Evolutionary conservation across 1,140 invertebrate genomes (phyloP).

Genomic region (Nylanderia fulva): DNA sequence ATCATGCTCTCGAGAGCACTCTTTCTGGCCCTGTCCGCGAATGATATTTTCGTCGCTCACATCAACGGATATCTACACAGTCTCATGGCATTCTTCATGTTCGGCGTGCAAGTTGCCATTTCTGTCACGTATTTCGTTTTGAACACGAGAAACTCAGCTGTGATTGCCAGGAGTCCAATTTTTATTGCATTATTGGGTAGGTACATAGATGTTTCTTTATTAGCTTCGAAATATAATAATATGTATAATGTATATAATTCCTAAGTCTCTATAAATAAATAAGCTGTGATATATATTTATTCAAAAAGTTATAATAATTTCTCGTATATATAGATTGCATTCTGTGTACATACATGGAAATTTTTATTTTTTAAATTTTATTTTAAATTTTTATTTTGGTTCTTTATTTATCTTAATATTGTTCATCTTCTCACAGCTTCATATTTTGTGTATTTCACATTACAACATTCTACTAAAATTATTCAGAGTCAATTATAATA

Average conservation of each 20-base stretch:
- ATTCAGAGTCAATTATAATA: constrained; percentile 2
- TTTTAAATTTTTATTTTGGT: constrained; percentile 19
- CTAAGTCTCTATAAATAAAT: neutral
- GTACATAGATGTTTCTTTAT: constrained; percentile 68
- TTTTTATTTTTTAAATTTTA: neutral
- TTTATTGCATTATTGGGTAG: constrained; percentile 81
- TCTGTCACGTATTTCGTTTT: constrained; percentile 82
- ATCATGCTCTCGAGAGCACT: constrained; percentile 87
- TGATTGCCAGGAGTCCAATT: constrained; percentile 71
- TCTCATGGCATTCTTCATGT: constrained; percentile 87
- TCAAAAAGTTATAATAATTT: neutral
- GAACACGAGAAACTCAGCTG: constrained; percentile 73
- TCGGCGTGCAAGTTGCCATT: constrained; percentile 86
- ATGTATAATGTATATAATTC: too few relatives aligned
- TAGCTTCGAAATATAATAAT: neutral
- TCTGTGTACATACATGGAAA: neutral
- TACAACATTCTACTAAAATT: neutral
- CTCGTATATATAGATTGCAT: neutral
- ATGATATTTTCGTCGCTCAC: constrained; percentile 87
- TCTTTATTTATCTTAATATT: neutral
- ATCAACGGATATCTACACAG: constrained; percentile 88
- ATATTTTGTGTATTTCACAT: constrained; percentile 12
- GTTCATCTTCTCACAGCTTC: neutral
- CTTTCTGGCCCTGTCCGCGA: constrained; percentile 87
- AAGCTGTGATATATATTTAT: neutral